Conservation (phyloP, 2,888 invertebrate species). For the Cristatella mucedo region DNA sequence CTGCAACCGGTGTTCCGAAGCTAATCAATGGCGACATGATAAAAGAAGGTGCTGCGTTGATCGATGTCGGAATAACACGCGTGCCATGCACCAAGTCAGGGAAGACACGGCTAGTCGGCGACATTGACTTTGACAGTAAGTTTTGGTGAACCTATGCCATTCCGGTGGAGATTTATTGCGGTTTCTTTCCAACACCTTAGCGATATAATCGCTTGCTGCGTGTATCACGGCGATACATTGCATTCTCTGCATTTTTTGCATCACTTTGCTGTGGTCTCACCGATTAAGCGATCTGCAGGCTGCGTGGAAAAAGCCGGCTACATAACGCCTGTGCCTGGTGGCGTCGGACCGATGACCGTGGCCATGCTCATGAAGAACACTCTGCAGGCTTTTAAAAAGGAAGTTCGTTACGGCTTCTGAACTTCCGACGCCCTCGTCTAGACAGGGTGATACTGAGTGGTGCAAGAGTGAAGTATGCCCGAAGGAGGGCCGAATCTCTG, state of each 20-base stretch:
- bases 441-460: too few species aligned
- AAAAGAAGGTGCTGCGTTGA: slow-evolving; percentile 69
- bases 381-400: too few species aligned
- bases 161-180: too few species aligned
- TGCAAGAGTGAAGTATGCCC: too few species aligned
- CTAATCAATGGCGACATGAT: slow-evolving; percentile 56
- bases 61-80: slow-evolving; percentile 65
- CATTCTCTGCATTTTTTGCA: too few species aligned
- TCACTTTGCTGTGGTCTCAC: slow-evolving; percentile 5
- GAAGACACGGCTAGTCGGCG: slow-evolving; percentile 58
- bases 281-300: slow-evolving; percentile 41
- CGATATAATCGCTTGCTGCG: too few species aligned
- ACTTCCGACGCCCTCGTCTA: too few species aligned
- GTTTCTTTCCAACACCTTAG: too few species aligned
- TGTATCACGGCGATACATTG: too few species aligned
- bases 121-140: slow-evolving; percentile 63
- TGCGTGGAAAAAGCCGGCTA: slow-evolving; percentile 64
- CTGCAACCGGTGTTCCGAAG: slow-evolving; percentile 50
- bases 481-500: too few species aligned
- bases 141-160: too few species aligned
- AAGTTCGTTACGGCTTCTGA: too few species aligned
- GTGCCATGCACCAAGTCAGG: slow-evolving; percentile 46
- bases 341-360: slow-evolving; percentile 81
- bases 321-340: slow-evolving; percentile 77
- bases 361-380: slow-evolving; percentile 84